Evolutionary conservation across 2,888 invertebrate species (phyloP).

Genomic region (Watsonalla cultraria): DNA sequence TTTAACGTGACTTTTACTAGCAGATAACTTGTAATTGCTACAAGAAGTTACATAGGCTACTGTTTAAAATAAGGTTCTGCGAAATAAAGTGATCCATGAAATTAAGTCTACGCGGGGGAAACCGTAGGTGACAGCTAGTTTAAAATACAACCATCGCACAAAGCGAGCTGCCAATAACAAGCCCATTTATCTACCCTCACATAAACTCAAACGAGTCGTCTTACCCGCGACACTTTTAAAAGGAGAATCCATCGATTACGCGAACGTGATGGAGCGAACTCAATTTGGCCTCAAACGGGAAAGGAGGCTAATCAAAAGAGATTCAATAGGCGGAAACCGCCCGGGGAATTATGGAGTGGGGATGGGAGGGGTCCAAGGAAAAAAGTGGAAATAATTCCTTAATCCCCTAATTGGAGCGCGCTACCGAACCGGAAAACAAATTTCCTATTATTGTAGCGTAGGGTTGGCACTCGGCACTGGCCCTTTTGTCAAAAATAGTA

Average conservation of each 20-base stretch:
- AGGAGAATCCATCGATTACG: constrained; percentile 51
- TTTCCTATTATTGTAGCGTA: constrained; percentile 71
- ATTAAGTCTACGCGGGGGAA: too few relatives aligned
- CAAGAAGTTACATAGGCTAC: too few relatives aligned
- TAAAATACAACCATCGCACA: neutral
- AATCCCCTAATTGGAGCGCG: constrained; percentile 76
- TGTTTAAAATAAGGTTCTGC: too few relatives aligned
- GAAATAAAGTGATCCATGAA: too few relatives aligned
- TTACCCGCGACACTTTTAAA: constrained; percentile 42
- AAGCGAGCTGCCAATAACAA: constrained; percentile 2
- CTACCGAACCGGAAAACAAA: constrained; percentile 80
- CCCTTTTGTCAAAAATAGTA: neutral
- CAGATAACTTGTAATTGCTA: too few relatives aligned
- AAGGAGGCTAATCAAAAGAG: constrained; percentile 75
- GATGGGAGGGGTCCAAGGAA: constrained; percentile 36
- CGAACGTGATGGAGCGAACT: constrained; percentile 54
- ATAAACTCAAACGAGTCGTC: constrained; percentile 13
- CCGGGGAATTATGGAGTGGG: constrained; percentile 46
- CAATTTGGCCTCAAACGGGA: constrained; percentile 70
- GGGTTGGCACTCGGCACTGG: constrained; percentile 37
- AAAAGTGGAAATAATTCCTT: constrained; percentile 79
- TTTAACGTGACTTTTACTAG: too few relatives aligned
- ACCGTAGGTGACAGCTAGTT: neutral
- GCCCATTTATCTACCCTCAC: neutral
- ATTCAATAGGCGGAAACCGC: constrained; percentile 76